Base-by-base conservation (phyloP, 2,888 invertebrate genomes). In the Craniophora ligustri region DNA sequence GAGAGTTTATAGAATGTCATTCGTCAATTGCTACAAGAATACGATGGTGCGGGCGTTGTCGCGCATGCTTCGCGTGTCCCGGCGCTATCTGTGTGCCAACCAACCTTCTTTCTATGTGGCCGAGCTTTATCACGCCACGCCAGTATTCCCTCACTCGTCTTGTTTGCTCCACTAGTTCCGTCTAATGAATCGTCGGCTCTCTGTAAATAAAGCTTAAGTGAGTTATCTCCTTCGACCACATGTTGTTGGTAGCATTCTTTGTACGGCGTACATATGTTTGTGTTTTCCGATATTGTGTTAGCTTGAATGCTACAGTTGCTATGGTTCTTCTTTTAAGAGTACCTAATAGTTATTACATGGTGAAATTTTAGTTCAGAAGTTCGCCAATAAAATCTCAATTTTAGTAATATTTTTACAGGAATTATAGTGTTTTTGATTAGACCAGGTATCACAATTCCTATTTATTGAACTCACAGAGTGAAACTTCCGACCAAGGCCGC, bases 201-300 rank as follows among this genome's bases (percentile, higher is more conserved):
- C 48, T 35, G 47, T 41, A 61, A 45, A 64, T 55, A 65, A 59
- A 23, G 35, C 36, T 56, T 59, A 42, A 59, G 40, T 70, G 57
- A 72, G 58, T 65, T 68, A 72, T 72, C 53, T 50, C 19, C 11
- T 47, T 32, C 16, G 51, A 35, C 58, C 58, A 68, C 56, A 47
- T 61, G 54, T 51, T 44, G 40, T 56, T 36, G 26, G 36, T 36
- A 34, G 21, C 35, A 19, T 32, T 44, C 48, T 45, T 67, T 51
- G 50, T 65, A 42, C 32, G 38, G 13, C 21, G 39, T 53, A 56
- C 68, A 56, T 51, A 34, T 61, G 61, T 67, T 48, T 36, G 23
- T 18, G 14, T 44, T 53, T 8, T n/a, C 2, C 8, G 3, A 40
- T 53, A 26, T 46, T 39, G 42, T 59, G 42, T 67, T 47, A 13